phyloP scores from a whole-genome alignment of 2,113 vertebrate genomes.

The Carlito syrichta region DNA sequence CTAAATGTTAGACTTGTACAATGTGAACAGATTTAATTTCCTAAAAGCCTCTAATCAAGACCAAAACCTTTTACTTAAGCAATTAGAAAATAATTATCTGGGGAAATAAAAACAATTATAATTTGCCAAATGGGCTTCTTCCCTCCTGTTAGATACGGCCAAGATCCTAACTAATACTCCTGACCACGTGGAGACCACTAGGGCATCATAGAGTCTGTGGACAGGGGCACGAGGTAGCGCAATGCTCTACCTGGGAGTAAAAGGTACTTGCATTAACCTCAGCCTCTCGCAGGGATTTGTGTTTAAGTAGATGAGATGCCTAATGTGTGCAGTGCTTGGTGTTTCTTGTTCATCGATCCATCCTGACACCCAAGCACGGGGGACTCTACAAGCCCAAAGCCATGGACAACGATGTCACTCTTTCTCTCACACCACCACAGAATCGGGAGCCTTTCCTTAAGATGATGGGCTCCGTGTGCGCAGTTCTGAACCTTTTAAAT shows the following conservation, averaged over 20 bases:
- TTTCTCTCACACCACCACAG: background rate
- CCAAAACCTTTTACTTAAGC: conserved; percentile 78
- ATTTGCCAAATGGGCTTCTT: conserved; percentile 76
- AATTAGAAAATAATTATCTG: conserved; percentile 77
- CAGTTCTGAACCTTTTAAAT: background rate
- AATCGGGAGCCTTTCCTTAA: background rate
- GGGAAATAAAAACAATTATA: conserved; percentile 76
- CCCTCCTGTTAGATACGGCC: conserved; percentile 67
- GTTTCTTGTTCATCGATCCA: conserved; percentile 11
- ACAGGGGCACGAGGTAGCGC: background rate
- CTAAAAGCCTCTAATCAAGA: conserved; percentile 76
- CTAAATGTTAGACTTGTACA: conserved; percentile 72
- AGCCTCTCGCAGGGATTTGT: conserved; percentile 39
- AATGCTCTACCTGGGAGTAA: conserved; percentile 54
- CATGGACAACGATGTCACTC: background rate
- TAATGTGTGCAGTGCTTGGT: background rate
- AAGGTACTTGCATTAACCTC: conserved; percentile 58
- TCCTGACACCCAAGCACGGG: background rate
- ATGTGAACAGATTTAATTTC: conserved; percentile 70
- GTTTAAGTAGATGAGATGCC: conserved; percentile 58
- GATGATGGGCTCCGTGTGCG: too few relatives aligned
- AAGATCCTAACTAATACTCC: conserved; percentile 68
- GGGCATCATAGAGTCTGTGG: background rate
- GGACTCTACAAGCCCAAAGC: background rate
- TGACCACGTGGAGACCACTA: conserved; percentile 62